Evolutionary conservation across 2,888 invertebrate genomes (phyloP).

Genomic region (Eilema griseolum): DNA sequence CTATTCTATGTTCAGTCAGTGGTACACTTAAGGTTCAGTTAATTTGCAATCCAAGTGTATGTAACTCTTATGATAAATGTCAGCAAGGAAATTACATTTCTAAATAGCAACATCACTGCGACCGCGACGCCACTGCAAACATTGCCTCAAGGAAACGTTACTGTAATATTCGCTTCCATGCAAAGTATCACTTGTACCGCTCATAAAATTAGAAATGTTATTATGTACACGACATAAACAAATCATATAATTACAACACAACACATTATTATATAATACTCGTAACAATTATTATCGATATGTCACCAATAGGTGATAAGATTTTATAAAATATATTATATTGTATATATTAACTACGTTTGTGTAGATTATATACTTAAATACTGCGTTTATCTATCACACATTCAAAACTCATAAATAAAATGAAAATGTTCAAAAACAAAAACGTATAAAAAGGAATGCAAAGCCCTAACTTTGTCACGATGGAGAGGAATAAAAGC

Average conservation of each 20-base stretch:
- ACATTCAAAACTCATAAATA: background rate
- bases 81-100: background rate
- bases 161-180: conserved; percentile 37
- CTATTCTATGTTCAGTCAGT: background rate
- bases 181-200: conserved; percentile 50
- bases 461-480: background rate
- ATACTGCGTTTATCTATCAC: background rate
- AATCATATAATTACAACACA: conserved; percentile 12
- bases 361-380: background rate
- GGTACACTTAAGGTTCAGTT: background rate
- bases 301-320: conserved; percentile 30
- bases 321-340: background rate
- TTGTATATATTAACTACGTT: background rate
- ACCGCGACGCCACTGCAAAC: conserved; percentile 30
- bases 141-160: conserved; percentile 11
- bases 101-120: background rate
- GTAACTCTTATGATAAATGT: background rate
- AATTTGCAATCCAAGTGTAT: conserved; percentile 9
- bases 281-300: conserved; percentile 31
- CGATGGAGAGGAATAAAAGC: background rate
- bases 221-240: conserved; percentile 23
- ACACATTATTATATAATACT: conserved; percentile 16
- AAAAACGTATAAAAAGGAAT: background rate
- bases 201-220: conserved; percentile 24
- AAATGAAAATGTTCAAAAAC: background rate